Evolutionary conservation across 2,797 vertebrate species (phyloP).

Genomic region (Epinephelus malabaricus): DNA sequence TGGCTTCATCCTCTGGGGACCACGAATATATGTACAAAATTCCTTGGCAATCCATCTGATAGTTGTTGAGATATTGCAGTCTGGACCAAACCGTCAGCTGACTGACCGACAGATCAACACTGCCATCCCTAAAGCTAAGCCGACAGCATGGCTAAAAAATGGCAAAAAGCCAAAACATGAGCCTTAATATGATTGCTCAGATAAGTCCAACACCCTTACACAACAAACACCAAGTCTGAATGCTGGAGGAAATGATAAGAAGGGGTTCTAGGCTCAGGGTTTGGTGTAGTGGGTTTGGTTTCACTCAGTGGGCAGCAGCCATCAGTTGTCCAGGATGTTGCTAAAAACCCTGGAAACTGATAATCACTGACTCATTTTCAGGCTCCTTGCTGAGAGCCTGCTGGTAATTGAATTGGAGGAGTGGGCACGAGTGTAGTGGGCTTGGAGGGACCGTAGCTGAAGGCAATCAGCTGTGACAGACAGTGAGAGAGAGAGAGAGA

Average conservation of each 20-base stretch:
- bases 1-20: no score
- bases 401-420: conserved; percentile 75
- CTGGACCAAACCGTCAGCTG: neutral
- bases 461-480: conserved; percentile 69
- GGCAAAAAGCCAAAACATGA: neutral
- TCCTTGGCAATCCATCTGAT: neutral
- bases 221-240: conserved; percentile 13
- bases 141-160: neutral
- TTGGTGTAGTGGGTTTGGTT: conserved; percentile 7
- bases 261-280: neutral
- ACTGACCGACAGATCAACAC: neutral
- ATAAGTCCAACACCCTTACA: neutral
- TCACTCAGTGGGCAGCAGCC: conserved; percentile 22
- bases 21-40: no score
- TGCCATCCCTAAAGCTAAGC: neutral
- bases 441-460: conserved; percentile 51
- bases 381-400: conserved; percentile 59
- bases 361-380: conserved; percentile 72
- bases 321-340: conserved; percentile 53
- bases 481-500: conserved; percentile 47
- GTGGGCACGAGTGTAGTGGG: conserved; percentile 60
- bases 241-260: conserved; percentile 9
- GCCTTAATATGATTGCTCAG: neutral
- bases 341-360: conserved; percentile 68
- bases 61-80: neutral